A percentile compares a stretch with the other conserved stretches of the same genome.
These are phyloP conservation scores for Falco berigora DNA, from an alignment of 2,797 vertebrate species.

Conservation along the genomic window DNA sequence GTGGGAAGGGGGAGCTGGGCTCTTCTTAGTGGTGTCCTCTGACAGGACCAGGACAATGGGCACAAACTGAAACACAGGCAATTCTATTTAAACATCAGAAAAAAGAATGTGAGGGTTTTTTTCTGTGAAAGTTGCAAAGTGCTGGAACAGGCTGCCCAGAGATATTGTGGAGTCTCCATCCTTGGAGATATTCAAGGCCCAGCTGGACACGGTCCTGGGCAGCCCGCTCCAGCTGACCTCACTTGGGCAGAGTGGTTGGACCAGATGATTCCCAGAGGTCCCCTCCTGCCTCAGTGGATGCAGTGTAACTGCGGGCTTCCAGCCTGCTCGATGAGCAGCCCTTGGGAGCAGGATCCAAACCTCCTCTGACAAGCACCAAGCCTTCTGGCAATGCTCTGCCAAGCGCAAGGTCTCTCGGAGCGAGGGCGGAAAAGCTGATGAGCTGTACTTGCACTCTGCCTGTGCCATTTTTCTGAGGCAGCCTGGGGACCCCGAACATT, in stretches of 20 bases:
- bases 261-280: neutral
- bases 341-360: neutral
- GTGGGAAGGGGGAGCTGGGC: neutral
- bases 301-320: neutral
- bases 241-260: neutral
- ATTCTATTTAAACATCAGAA: neutral
- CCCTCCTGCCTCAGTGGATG: neutral
- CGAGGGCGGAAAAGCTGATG: neutral
- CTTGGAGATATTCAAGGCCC: neutral
- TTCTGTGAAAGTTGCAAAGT: neutral
- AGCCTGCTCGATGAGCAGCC: neutral
- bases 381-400: neutral
- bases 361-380: neutral
- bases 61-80: conserved; percentile 24
- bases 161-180: neutral
- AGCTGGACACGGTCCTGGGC: neutral
- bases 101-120: neutral
- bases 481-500: neutral
- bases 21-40: neutral
- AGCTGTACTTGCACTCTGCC: neutral
- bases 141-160: neutral
- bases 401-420: neutral
- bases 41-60: neutral
- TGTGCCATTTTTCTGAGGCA: neutral
- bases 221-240: neutral